A percentile compares a stretch with the other conserved stretches of the same genome.
phyloP scores from a whole-genome alignment of 1,140 invertebrate species.

The Antheraea pernyi region DNA sequence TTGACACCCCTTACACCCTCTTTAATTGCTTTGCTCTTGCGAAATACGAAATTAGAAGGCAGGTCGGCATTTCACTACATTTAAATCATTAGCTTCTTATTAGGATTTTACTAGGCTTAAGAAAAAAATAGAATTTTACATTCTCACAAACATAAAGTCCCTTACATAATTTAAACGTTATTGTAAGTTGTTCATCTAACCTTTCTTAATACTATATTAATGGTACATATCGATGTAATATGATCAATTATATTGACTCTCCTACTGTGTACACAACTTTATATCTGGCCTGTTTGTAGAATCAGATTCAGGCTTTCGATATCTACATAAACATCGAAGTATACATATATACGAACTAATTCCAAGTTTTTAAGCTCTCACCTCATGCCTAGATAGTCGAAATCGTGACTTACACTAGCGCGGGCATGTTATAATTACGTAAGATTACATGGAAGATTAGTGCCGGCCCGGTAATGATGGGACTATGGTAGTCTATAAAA shows the following conservation, averaged over 20 bases:
- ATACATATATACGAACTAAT: conserved; percentile 26
- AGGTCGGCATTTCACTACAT: too few relatives aligned
- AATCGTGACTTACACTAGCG: conserved; percentile 71
- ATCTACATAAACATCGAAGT: conserved; percentile 51
- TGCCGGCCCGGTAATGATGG: conserved; percentile 45
- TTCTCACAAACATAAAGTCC: too few relatives aligned
- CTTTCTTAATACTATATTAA: too few relatives aligned
- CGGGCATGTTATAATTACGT: conserved; percentile 72
- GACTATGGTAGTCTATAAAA: conserved; percentile 22
- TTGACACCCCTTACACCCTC: too few relatives aligned
- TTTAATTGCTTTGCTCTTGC: too few relatives aligned
- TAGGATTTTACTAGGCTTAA: too few relatives aligned
- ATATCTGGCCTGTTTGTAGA: conserved; percentile 50
- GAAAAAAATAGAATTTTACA: too few relatives aligned
- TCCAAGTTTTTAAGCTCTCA: conserved; percentile 57
- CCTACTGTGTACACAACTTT: conserved; percentile 40
- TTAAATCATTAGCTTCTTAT: too few relatives aligned
- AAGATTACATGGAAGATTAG: conserved; percentile 61
- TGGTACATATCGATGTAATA: too few relatives aligned
- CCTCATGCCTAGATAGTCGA: conserved; percentile 55
- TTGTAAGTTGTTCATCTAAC: too few relatives aligned
- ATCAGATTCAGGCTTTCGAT: conserved; percentile 57
- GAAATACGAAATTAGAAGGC: too few relatives aligned
- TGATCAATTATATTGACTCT: neutral
- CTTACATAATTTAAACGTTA: too few relatives aligned